Conservation (phyloP, 2,888 invertebrate species). For the Mystacides longicornis region DNA sequence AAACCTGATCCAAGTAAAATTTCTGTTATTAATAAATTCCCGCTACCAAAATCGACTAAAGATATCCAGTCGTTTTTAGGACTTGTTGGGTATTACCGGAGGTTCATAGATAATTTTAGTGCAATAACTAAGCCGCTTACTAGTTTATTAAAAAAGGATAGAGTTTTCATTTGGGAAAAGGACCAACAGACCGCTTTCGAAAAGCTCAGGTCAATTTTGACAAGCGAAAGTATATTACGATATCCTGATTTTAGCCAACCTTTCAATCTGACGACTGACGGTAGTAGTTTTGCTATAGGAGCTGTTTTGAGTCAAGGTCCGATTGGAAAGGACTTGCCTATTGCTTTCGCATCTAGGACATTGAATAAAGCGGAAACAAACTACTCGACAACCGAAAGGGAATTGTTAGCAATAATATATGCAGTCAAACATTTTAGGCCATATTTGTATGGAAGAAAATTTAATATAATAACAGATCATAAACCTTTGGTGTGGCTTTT, state of each 20-base stretch:
- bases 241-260: constrained; percentile 9
- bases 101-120: constrained; percentile 26
- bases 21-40: constrained; percentile 23
- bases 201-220: not conserved
- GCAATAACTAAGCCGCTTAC: constrained; percentile 25
- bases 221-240: constrained; percentile 4
- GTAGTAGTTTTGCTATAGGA: constrained; percentile 6
- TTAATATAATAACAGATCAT: constrained; percentile 29
- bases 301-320: constrained; percentile 7
- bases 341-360: constrained; percentile 10
- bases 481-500: constrained; percentile 28
- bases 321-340: constrained; percentile 6
- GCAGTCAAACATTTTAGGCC: constrained; percentile 29
- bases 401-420: constrained; percentile 22
- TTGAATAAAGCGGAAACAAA: constrained; percentile 10
- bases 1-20: constrained; percentile 26
- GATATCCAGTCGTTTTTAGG: constrained; percentile 29
- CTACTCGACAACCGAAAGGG: constrained; percentile 11
- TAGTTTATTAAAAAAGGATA: constrained; percentile 21
- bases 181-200: constrained; percentile 9
- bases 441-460: constrained; percentile 31
- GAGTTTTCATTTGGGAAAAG: constrained; percentile 13
- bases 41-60: constrained; percentile 22
- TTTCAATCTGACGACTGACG: constrained; percentile 12
- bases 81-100: constrained; percentile 29